Evolutionary conservation across 2,797 vertebrate genomes (phyloP).

Genomic region (Centroberyx gerrardi): DNA sequence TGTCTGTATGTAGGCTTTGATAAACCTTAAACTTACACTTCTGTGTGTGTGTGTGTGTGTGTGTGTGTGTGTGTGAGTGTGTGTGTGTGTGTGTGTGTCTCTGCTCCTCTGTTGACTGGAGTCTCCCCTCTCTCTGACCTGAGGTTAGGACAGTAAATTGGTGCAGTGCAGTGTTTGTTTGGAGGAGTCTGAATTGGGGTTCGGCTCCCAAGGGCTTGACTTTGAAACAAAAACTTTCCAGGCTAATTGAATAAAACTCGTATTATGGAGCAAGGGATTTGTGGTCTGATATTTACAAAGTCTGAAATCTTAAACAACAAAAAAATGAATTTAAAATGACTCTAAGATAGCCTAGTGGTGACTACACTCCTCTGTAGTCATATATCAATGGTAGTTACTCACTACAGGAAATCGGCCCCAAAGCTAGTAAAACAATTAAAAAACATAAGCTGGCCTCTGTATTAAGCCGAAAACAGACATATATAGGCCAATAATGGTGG

Average conservation of each 20-base stretch:
- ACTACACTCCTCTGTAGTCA: background rate
- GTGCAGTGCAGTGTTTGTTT: constrained; percentile 49
- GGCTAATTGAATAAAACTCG: constrained; percentile 70
- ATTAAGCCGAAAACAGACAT: no score
- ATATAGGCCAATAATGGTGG: no score
- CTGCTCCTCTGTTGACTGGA: constrained; percentile 22
- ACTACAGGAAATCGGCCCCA: background rate
- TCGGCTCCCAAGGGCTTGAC: constrained; percentile 70
- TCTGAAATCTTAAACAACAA: no score
- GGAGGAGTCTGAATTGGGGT: constrained; percentile 62
- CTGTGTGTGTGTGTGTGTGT: background rate
- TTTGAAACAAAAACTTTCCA: constrained; percentile 78
- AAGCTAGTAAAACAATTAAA: constrained; percentile 9
- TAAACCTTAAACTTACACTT: no score
- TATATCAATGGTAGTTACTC: background rate
- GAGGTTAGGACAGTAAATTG: constrained; percentile 56
- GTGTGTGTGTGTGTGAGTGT: constrained; percentile 9
- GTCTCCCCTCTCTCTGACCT: constrained; percentile 53
- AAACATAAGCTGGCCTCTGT: background rate
- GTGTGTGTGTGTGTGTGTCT: constrained; percentile 28
- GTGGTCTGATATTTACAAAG: no score
- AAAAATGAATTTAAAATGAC: background rate
- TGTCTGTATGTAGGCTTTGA: background rate
- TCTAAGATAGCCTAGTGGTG: background rate
- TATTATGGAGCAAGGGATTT: constrained; percentile 32